Base-by-base conservation (phyloP, 2,113 vertebrate genomes). In the Trogon melanurus region DNA sequence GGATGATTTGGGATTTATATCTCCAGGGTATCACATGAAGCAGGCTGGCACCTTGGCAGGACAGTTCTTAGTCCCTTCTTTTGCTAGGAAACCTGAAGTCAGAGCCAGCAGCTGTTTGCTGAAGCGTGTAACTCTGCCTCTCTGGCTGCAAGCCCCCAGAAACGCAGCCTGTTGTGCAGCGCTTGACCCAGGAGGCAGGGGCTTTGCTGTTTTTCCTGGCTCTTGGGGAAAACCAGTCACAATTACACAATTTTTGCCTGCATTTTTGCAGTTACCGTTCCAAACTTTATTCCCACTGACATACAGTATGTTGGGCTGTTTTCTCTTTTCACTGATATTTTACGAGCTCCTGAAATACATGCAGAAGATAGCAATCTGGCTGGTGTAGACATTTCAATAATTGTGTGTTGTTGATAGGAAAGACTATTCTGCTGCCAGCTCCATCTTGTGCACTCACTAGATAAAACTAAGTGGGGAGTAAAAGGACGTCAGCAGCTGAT, bases 371-470 rank as follows among this genome's bases (percentile, higher is more conserved):
- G 38, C n/a, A 62, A 96, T 96, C 86, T 88, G 72, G 17, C 80
- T 53, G 30, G 47, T 65, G 66, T 25, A 80, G 51, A 23, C 61
- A 70, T 91, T 94, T 91, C 32, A 41, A 6, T 91, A 95, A 95
- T 84, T 93, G 56, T 51, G 8, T 50, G 16, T 53, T 92, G 87
- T 86, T 95, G 95, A 91, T 48, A 85, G 85, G 73, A 91, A 92
- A 88, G 75, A 22, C 64, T 76, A 0, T 76, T 36, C 30, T 71
- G 51, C 65, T 91, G 89, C 93, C 72, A 87, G 89, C 54, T 93
- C 65, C 41, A 53, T 94, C 90, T 93, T 91, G 44, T 96, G 79
- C 45, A 23, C 50, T 72, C 1, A 1, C 18, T 72, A 50, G 79
- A 71, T 88, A 47, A 88, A 82, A 62, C 16, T 60, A 58, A 93